Evolutionary conservation across 2,888 invertebrate genomes (phyloP), one percentile per base, ranked within the genome.

Genomic region (Bombylius discolor): DNA sequence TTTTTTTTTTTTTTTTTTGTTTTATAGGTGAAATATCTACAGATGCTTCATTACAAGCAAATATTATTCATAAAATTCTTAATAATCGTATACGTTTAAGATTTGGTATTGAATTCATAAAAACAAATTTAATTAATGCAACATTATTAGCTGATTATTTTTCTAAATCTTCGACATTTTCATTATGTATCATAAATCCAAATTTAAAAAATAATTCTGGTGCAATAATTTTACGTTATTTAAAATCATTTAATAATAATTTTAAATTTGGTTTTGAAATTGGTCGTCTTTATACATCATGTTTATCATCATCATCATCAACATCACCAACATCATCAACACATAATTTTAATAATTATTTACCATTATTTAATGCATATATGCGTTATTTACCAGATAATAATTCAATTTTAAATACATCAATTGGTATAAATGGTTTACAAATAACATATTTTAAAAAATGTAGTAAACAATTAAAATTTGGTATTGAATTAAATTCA

Each of bases 31-130:
- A 57, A 55, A 57, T 59, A 13, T 53, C 57, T 31, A 39, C 39
- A 47, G 44, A 49, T 34, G 59, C 57, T 23, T 52, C 32, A 23
- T 55, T 59, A 55, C 51, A 57, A 48, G 57, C 57, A 23, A 59
- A 53, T 47, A 49, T 59, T 36, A 23, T 59, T 11, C 57, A 59
- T 32, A 44, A 49, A 32, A n/a, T 59, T 8, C 53, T 47, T 14
- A 33, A 51, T 47, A 49, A 52, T 12, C 8, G 52, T 12, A 1
- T 32, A 46, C 57, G 59, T 32, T 13, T 59, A 23, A 59, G 57
- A 51, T 51, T 53, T 39, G 53, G 51, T 11, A 49, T 53, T 14
- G 51, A 57, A 45, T 59, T 55, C 36, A 51, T 51, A 31, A 53
- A 53, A 12, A 47, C 33, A 12, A 45, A 49, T 5, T 33, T 57